Conservation (phyloP, 1,140 invertebrate species). For the Schlechtendalia chinensis region DNA sequence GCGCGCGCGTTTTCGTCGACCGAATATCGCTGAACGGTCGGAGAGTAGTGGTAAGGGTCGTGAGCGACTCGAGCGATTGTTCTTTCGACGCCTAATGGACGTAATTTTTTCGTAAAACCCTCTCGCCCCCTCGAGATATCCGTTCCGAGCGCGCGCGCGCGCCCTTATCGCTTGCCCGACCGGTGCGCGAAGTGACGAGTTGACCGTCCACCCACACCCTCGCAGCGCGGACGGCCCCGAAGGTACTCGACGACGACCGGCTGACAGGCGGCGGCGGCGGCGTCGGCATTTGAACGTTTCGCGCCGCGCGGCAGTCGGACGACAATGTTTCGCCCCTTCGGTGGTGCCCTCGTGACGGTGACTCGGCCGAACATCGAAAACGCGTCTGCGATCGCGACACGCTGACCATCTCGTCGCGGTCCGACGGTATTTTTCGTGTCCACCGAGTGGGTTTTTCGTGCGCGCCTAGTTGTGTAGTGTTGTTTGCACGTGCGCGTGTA, state of each 20-base stretch:
- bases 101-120: slow-evolving; percentile 22
- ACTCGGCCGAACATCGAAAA: not conserved
- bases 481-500: not conserved
- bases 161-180: not conserved
- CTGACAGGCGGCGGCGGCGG: not conserved
- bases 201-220: not conserved
- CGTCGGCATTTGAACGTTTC: not conserved
- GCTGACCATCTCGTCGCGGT: not conserved
- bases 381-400: not conserved
- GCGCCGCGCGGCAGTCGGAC: slow-evolving; percentile 21
- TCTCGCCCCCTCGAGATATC: not conserved
- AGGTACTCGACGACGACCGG: not conserved
- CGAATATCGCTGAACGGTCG: not conserved
- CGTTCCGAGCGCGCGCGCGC: no score
- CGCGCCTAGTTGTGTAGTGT: not conserved
- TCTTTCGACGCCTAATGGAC: slow-evolving; percentile 33
- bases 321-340: slow-evolving; percentile 13
- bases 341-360: not conserved
- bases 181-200: not conserved
- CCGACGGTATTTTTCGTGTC: not conserved
- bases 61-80: not conserved
- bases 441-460: not conserved
- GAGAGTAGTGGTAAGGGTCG: not conserved
- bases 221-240: not conserved
- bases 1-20: not conserved